phyloP scores from a whole-genome alignment of 2,888 invertebrate species.

The Anarsia innoxiella region DNA sequence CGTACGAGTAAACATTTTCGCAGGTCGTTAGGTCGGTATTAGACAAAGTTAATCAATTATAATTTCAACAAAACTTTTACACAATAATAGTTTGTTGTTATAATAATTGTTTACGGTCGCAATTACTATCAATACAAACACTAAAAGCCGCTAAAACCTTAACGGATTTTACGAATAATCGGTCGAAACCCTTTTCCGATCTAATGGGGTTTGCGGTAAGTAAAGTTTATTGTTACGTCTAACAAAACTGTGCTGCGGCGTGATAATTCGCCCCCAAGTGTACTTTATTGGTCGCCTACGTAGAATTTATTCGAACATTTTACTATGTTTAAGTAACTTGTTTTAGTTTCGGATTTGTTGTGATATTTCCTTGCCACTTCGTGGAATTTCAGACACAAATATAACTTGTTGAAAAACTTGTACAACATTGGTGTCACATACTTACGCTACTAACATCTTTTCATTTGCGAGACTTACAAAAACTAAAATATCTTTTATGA shows the following conservation, averaged over 20 bases:
- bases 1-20: not conserved
- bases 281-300: too few species aligned
- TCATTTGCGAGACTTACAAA: not conserved
- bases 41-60: not conserved
- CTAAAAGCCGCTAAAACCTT: too few species aligned
- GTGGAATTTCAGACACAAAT: not conserved
- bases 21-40: not conserved
- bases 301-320: too few species aligned
- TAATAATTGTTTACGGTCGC: too few species aligned
- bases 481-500: not conserved
- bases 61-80: not conserved
- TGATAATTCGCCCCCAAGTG: too few species aligned
- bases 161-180: too few species aligned
- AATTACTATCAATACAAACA: too few species aligned
- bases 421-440: not conserved
- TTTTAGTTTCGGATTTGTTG: too few species aligned
- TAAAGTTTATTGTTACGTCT: slow-evolving; percentile 5
- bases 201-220: not conserved
- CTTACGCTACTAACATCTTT: not conserved
- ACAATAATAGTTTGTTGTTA: too few species aligned
- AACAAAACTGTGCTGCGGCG: slow-evolving; percentile 4
- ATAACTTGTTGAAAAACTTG: not conserved
- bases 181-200: too few species aligned
- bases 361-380: too few species aligned
- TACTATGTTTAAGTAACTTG: too few species aligned